Base-by-base conservation (phyloP, 2,797 vertebrate species). In the Thunnus albacares region DNA sequence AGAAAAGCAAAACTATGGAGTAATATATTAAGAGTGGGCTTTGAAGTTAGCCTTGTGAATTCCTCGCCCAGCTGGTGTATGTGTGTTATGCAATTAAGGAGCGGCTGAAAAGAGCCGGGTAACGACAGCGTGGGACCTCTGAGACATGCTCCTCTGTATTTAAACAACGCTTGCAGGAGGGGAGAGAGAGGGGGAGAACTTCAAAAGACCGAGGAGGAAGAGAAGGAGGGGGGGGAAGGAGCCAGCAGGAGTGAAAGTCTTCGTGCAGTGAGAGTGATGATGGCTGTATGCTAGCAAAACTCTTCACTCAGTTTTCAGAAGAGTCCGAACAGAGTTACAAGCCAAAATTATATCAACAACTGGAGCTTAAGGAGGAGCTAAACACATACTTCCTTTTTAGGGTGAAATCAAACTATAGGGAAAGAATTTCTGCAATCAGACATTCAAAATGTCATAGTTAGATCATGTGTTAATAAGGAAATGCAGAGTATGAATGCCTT, bases 21-120 rank as follows among this genome's bases (percentile, higher is more conserved):
- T 73, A 41, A 75, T 76, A 77, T 81, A 81, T 85, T 59, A 80
- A 59, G 57, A 47, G 43, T 15, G 2, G 55, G 49, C 80, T 87
- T 88, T 89, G 84, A 88, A 87, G 79, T 83, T 43, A 49, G 64
- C 59, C 63, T 41, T 18, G 77, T 22, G 67, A 86, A 92, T 93
- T 94, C 91, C 92, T 91, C 30, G 28, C 82, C 71, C 91, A 89
- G 90, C 83, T 88, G 93, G 92, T 83, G 81, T 69, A 76, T 80
- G 79, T 60, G 84, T 68, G 66, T 85, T 86, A 84, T 87, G 88
- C 77, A 84, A 87, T 90, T 75, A 81, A 90, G 77, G 56, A 78
- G 76, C 18, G 57, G 56, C 52, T 63, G 56, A 86, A 75, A 85
- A 81, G 74, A 75, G 69, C 28, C 10, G 55, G 64, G 53, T 68